Evolutionary conservation across 2,888 invertebrate species (phyloP).

Genomic region (Zaprionus lineosus): DNA sequence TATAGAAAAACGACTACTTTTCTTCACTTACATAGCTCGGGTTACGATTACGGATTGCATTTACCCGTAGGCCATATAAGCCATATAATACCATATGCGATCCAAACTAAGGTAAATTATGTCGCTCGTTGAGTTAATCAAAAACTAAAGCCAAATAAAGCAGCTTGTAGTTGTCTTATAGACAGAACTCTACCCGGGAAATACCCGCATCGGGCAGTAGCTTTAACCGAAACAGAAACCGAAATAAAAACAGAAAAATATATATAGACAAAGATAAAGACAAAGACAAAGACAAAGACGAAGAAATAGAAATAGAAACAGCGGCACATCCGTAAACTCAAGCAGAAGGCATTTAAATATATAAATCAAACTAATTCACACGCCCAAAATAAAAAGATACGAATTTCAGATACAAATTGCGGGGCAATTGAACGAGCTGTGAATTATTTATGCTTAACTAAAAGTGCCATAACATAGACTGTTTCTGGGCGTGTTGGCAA

Average conservation of each 20-base stretch:
- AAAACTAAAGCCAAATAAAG: constrained; percentile 66
- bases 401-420: constrained; percentile 32
- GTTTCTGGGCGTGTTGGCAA: constrained; percentile 34
- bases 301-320: constrained; percentile 21
- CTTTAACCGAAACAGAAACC: neutral
- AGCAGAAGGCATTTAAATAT: constrained; percentile 23
- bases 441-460: constrained; percentile 59
- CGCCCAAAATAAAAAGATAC: constrained; percentile 55
- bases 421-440: constrained; percentile 57
- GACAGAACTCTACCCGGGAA: constrained; percentile 55
- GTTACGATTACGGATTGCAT: constrained; percentile 50
- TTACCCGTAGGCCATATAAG: constrained; percentile 36
- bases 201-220: constrained; percentile 49
- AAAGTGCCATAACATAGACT: constrained; percentile 23
- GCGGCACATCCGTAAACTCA: constrained; percentile 62
- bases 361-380: constrained; percentile 68
- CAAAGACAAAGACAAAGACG: too few species aligned
- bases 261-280: too few species aligned
- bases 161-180: constrained; percentile 44
- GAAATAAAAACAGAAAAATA: constrained; percentile 21
- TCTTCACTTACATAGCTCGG: constrained; percentile 22
- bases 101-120: constrained; percentile 61
- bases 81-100: constrained; percentile 65
- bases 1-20: constrained; percentile 10
- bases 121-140: constrained; percentile 70